phyloP scores from a whole-genome alignment of 2,888 invertebrate species.

The Cabera pusaria region DNA sequence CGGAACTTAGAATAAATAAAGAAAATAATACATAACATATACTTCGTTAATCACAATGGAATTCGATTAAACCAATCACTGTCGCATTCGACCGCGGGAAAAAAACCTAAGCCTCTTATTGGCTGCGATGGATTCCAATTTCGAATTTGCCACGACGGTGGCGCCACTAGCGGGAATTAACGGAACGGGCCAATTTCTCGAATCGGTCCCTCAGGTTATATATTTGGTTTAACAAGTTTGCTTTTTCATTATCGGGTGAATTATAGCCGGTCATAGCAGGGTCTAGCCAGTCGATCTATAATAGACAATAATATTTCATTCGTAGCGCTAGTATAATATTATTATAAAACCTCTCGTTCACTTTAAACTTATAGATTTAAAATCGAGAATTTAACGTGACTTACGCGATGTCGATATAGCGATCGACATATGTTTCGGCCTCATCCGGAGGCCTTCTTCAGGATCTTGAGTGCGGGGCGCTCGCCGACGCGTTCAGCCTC shows the following conservation, averaged over 20 bases:
- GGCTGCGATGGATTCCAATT: constrained; percentile 25
- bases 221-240: constrained; percentile 6
- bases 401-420: too few species aligned
- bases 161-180: constrained; percentile 16
- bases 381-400: too few species aligned
- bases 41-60: not conserved
- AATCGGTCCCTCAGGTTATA: constrained; percentile 14
- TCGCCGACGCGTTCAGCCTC: too few species aligned
- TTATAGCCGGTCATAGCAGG: too few species aligned
- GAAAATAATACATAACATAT: not conserved
- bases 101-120: constrained; percentile 23
- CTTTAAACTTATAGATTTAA: too few species aligned
- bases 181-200: constrained; percentile 20
- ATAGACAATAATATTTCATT: too few species aligned
- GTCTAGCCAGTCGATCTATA: too few species aligned
- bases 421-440: too few species aligned
- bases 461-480: too few species aligned
- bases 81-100: constrained; percentile 8
- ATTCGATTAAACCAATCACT: constrained; percentile 23
- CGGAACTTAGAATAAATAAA: not conserved
- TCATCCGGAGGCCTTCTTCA: too few species aligned
- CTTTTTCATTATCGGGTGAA: constrained; percentile 5
- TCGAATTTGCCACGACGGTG: constrained; percentile 16
- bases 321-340: too few species aligned
- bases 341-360: too few species aligned